A percentile compares a stretch with the other conserved stretches of the same genome.
Conservation (phyloP, 2,888 invertebrate species). For the Ryuthela nishihirai region DNA sequence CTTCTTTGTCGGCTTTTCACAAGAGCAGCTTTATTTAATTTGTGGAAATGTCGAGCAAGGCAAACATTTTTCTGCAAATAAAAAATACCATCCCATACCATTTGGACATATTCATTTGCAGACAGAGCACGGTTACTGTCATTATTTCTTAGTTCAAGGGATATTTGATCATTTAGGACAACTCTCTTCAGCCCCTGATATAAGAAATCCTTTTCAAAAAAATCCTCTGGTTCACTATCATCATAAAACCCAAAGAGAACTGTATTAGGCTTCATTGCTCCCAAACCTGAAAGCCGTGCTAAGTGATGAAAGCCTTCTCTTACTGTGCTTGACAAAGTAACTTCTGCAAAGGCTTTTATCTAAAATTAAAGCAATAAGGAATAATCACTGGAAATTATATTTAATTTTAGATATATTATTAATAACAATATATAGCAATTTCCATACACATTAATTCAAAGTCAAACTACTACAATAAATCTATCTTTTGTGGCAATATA, state of each 20-base stretch:
- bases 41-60: constrained; percentile 84
- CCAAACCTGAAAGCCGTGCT: constrained; percentile 85
- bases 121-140: constrained; percentile 52
- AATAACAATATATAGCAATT: not conserved
- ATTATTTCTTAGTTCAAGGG: constrained; percentile 58
- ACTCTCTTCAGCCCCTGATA: constrained; percentile 38
- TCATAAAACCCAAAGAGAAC: constrained; percentile 93
- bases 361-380: constrained; percentile 44
- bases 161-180: constrained; percentile 32
- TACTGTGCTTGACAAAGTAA: constrained; percentile 79
- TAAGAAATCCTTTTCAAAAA: constrained; percentile 57
- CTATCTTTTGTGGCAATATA: too few species aligned
- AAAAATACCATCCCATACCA: constrained; percentile 75
- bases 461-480: too few species aligned
- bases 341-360: constrained; percentile 92
- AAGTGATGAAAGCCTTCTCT: constrained; percentile 90
- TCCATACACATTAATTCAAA: too few species aligned
- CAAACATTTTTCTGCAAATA: constrained; percentile 93
- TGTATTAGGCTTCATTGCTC: constrained; percentile 99
- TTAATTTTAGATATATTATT: not conserved
- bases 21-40: constrained; percentile 72
- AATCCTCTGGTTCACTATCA: constrained; percentile 65
- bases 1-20: constrained; percentile 58
- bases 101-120: constrained; percentile 69
- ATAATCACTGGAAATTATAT: not conserved